Percentiles rank a stretch among this genome's conserved stretches.
Conservation (phyloP, 2,888 invertebrate species). For the Acleris sparsana region DNA sequence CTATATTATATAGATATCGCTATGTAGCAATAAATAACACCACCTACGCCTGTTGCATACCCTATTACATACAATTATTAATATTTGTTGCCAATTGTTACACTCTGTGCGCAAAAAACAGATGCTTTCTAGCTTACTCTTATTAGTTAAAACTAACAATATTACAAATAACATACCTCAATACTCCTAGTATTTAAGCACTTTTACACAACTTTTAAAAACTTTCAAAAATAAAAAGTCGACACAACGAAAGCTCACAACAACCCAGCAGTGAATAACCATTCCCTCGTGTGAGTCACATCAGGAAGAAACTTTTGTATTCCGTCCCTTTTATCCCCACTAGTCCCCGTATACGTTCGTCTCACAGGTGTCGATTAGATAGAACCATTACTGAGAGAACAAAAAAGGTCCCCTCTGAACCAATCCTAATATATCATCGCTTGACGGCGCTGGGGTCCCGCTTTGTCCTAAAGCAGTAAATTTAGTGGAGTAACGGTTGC, state of each 20-base stretch:
- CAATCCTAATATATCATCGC: conserved; percentile 82
- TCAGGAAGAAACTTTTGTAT: conserved; percentile 64
- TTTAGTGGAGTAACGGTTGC: conserved; percentile 74
- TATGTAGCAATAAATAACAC: too few species aligned
- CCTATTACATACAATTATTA: too few species aligned
- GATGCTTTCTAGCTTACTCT: too few species aligned
- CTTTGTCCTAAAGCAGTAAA: conserved; percentile 71
- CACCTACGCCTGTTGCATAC: too few species aligned
- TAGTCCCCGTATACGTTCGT: conserved; percentile 44
- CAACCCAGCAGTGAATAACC: conserved; percentile 73
- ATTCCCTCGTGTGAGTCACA: conserved; percentile 73
- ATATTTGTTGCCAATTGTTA: too few species aligned
- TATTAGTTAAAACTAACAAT: too few species aligned
- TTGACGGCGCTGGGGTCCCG: conserved; percentile 77
- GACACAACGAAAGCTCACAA: conserved; percentile 53
- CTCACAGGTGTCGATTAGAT: conserved; percentile 72
- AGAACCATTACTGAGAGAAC: conserved; percentile 81
- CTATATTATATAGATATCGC: too few species aligned
- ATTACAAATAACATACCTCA: too few species aligned
- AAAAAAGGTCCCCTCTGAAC: conserved; percentile 83
- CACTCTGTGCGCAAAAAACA: too few species aligned
- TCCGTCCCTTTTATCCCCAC: conserved; percentile 52
- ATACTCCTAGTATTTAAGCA: too few species aligned
- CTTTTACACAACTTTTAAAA: not conserved
- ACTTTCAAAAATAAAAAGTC: conserved; percentile 3